Base-by-base conservation (phyloP, 2,113 vertebrate species). In the Chaetodon auriga region DNA sequence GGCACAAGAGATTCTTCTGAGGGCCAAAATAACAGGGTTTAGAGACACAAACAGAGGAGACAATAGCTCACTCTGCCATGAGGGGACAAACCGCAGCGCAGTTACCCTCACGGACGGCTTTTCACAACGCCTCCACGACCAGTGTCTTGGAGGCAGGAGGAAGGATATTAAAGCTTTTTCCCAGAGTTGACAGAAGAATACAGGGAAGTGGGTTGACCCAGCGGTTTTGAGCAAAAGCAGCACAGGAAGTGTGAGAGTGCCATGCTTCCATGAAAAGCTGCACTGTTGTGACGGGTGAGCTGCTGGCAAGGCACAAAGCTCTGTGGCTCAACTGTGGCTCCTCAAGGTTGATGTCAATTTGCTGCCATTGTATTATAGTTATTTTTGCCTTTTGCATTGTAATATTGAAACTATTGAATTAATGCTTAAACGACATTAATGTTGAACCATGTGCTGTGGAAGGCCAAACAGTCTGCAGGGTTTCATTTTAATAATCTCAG, bases 111-210 rank as follows among this genome's bases (percentile, higher is more conserved):
- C 90, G 86, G 72, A 84, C 80, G 78, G 72, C 80, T 93, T 88
- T 80, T 89, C 81, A 83, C 88, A 84, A 85, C 72, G 84, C 78
- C 86, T 48, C 58, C 49, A 71, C 21, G 63, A 77, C 89, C 90
- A 85, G 89, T 77, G 64, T 81, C 82, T 73, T 57, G 48, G 74
- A 72, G 89, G 84, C 93, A 94, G 94, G 95, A 94, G 94, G 95
- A 96, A 95, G 93, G 95, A 94, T 88, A 93, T 91, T 84, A 75
- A 63, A 90, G 81, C 81, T 92, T 87, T 92, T 93, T 96, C 93
- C 94, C 91, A 95, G 90, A 95, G 92, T 85, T 94, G 85, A 90
- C 90, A 94, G 91, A 95, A 95, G 76, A 96, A 89, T 93, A 81
- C 95, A 75, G 94, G 93, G 92, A 96, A 95, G 88, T 92, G 83